Percentiles rank a stretch among this genome's conserved stretches.
Conservation (phyloP, 2,888 invertebrate species). For the Ophioninae sp. region DNA sequence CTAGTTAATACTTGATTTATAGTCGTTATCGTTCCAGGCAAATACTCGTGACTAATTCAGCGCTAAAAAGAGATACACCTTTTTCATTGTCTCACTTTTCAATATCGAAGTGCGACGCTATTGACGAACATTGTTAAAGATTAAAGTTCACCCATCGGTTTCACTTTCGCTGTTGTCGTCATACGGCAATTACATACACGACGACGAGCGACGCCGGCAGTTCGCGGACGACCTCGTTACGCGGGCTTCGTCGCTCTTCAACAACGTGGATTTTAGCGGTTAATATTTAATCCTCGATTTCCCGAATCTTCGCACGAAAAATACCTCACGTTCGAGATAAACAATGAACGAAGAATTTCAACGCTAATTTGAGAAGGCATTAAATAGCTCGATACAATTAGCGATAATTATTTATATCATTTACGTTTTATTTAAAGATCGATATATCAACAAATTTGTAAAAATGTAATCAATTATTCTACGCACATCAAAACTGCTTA, state of each 20-base stretch:
- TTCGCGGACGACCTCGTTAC: slow-evolving; percentile 61
- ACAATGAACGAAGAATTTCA: not conserved
- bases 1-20: not conserved
- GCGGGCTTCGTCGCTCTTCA: slow-evolving; percentile 18
- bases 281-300: not conserved
- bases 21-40: not conserved
- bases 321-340: not conserved
- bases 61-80: slow-evolving; percentile 13
- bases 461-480: no score
- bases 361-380: not conserved
- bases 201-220: slow-evolving; percentile 14
- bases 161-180: slow-evolving; percentile 62
- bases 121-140: slow-evolving; percentile 57
- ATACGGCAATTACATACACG: slow-evolving; percentile 3
- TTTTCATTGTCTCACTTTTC: not conserved
- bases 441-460: no score
- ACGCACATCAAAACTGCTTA: not conserved
- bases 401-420: not conserved
- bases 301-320: not conserved
- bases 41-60: not conserved
- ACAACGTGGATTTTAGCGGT: slow-evolving; percentile 4
- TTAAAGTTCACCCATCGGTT: slow-evolving; percentile 62
- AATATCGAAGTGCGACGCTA: slow-evolving; percentile 14
- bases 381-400: not conserved
- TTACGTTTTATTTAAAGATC: not conserved